These are phyloP conservation scores for Ceratothoa steindachneri DNA, from an alignment of 2,888 invertebrate species.

Conservation along the genomic window DNA sequence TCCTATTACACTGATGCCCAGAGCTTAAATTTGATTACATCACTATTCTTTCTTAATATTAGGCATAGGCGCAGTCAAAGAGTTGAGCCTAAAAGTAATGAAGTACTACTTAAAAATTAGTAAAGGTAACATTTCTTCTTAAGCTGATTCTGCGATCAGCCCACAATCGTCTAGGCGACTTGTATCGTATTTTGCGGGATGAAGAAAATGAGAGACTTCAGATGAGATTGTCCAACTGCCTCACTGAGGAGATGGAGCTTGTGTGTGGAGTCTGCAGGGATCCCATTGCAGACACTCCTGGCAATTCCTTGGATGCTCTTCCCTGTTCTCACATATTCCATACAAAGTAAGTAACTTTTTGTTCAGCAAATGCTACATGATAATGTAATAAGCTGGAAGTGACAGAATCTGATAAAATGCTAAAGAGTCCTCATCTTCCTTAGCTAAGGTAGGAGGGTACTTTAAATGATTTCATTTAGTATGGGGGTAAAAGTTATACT, in stretches of 20 bases:
- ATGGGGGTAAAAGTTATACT: too few relatives aligned
- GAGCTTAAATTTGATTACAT: too few relatives aligned
- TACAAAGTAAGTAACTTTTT: conserved; percentile 50
- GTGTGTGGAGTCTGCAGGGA: conserved; percentile 74
- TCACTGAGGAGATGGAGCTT: conserved; percentile 68
- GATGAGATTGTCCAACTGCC: conserved; percentile 64
- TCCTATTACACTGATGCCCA: too few relatives aligned
- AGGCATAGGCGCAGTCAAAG: too few relatives aligned
- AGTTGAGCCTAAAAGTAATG: too few relatives aligned
- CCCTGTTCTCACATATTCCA: conserved; percentile 85
- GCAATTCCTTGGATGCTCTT: conserved; percentile 68
- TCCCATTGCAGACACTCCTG: conserved; percentile 68
- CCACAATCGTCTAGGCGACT: conserved; percentile 70
- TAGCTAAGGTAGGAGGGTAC: too few relatives aligned
- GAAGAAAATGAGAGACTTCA: conserved; percentile 72
- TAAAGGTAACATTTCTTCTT: conserved; percentile 33
- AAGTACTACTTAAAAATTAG: too few relatives aligned
- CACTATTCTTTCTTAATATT: too few relatives aligned
- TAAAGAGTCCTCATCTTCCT: too few relatives aligned
- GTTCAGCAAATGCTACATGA: background rate
- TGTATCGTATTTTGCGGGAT: conserved; percentile 77
- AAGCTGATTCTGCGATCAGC: conserved; percentile 75
- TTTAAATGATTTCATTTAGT: too few relatives aligned
- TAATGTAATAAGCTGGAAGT: too few relatives aligned
- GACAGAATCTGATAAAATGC: too few relatives aligned